phyloP scores from a whole-genome alignment of 2,888 invertebrate genomes.

The Troglohyphantes excavatus region DNA sequence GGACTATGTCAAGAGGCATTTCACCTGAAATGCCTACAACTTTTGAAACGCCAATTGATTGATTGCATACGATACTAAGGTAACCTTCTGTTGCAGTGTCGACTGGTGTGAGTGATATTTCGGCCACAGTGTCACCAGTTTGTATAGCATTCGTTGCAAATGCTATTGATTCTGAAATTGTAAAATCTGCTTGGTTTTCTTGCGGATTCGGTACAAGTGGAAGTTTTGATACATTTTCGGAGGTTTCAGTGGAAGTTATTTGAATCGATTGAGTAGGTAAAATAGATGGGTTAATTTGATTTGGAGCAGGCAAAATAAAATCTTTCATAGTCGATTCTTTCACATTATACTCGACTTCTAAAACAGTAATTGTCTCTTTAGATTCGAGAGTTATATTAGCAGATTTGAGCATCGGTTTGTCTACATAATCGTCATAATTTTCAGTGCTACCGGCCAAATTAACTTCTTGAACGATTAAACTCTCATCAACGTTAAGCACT shows the following conservation, averaged over 20 bases:
- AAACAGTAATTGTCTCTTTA: slow-evolving; percentile 62
- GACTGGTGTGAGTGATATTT: not conserved
- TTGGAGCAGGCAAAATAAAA: slow-evolving; percentile 49
- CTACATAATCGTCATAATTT: slow-evolving; percentile 23
- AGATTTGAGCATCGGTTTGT: slow-evolving; percentile 23
- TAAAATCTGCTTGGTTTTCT: slow-evolving; percentile 37
- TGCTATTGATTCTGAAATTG: slow-evolving; percentile 56
- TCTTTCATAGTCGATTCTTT: slow-evolving; percentile 82
- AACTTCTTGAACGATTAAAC: slow-evolving; percentile 54
- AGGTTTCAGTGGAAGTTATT: slow-evolving; percentile 43
- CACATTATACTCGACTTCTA: slow-evolving; percentile 64
- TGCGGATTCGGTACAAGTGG: slow-evolving; percentile 4
- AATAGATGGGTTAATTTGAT: slow-evolving; percentile 20
- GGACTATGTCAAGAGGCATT: slow-evolving; percentile 11
- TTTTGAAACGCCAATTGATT: slow-evolving; percentile 70
- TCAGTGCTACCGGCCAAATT: slow-evolving; percentile 34
- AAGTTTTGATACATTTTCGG: slow-evolving; percentile 59
- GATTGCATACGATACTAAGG: slow-evolving; percentile 52
- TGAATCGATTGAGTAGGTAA: slow-evolving; percentile 50
- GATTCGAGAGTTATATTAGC: slow-evolving; percentile 40
- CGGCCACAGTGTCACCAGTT: slow-evolving; percentile 7
- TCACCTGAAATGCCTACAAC: slow-evolving; percentile 31
- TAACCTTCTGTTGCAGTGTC: slow-evolving; percentile 51
- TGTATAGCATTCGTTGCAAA: slow-evolving; percentile 27
- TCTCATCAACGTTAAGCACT: slow-evolving; percentile 36